Evolutionary conservation across 2,888 invertebrate genomes (phyloP).

Genomic region (Erpobdella octoculata): DNA sequence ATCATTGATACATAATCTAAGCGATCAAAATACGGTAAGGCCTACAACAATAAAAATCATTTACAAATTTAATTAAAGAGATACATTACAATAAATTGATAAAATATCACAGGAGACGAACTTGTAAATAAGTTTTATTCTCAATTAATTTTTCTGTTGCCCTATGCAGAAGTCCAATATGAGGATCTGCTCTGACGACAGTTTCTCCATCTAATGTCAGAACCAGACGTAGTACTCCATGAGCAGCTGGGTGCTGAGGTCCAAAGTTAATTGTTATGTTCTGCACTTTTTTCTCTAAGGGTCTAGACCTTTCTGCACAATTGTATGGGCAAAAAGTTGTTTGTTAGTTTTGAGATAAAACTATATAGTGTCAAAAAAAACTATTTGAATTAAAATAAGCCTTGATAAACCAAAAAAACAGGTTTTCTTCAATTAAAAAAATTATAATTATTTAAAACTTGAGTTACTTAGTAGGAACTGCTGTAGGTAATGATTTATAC

Average conservation of each 20-base stretch:
- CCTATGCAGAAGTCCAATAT: conserved; percentile 90
- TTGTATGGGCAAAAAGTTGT: too few species aligned
- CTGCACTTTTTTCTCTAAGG: conserved; percentile 70
- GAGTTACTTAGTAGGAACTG: too few species aligned
- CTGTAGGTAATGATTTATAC: too few species aligned
- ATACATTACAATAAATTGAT: neutral
- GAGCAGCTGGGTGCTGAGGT: conserved; percentile 88
- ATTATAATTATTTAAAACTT: neutral
- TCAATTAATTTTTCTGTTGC: conserved; percentile 97
- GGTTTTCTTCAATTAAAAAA: conserved; percentile 1
- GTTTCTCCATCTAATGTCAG: conserved; percentile 79
- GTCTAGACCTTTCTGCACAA: conserved; percentile 42
- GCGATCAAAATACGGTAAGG: conserved; percentile 93
- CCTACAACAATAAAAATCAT: conserved; percentile 51
- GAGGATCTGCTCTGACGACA: conserved; percentile 82
- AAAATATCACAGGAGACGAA: neutral
- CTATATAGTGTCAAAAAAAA: too few species aligned
- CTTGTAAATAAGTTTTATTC: conserved; percentile 87
- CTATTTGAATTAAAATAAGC: too few species aligned
- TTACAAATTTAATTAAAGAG: neutral
- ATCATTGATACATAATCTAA: conserved; percentile 98
- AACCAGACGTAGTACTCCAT: conserved; percentile 78
- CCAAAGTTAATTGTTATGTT: conserved; percentile 83
- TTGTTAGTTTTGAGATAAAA: too few species aligned
- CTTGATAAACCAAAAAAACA: too few species aligned